Conservation (phyloP, 2,113 vertebrate genomes). For the Vulpes lagopus region DNA sequence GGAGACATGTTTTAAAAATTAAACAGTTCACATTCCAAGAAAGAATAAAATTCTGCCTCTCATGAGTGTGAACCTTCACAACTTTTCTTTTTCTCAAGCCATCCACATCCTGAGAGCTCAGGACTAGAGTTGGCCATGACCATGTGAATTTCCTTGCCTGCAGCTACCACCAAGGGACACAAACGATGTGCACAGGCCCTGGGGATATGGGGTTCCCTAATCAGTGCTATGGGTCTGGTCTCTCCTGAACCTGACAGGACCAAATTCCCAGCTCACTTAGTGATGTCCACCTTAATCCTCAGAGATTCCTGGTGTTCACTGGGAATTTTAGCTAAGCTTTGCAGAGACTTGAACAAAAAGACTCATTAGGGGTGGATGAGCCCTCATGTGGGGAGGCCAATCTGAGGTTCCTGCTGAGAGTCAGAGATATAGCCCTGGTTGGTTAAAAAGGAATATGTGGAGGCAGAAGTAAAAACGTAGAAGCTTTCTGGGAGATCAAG, state of each 20-base stretch:
- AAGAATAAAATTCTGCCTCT: not conserved
- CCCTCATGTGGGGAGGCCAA: accelerated
- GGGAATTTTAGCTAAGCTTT: not conserved
- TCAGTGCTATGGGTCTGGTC: accelerated
- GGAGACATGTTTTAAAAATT: not conserved
- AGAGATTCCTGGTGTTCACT: too few species aligned
- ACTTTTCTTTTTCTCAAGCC: not conserved
- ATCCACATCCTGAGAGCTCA: not conserved
- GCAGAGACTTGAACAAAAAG: not conserved
- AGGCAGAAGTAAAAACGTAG: not conserved
- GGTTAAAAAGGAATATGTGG: not conserved
- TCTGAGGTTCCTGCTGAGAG: not conserved
- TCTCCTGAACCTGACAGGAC: not conserved
- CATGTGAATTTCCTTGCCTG: accelerated
- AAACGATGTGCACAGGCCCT: not conserved
- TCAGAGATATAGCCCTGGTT: not conserved
- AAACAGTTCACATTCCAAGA: not conserved
- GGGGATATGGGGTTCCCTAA: not conserved
- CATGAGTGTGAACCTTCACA: not conserved
- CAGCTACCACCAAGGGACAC: not conserved
- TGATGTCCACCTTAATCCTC: not conserved
- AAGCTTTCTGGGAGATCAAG: not conserved
- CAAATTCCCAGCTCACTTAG: not conserved
- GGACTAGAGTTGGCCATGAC: not conserved
- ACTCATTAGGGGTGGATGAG: accelerated